Percentiles rank a stretch among this genome's conserved stretches.
Evolutionary conservation across 64 coral and sea anemone genomes (phyloP).

Genomic region (Dendrophyllia cribrosa): DNA sequence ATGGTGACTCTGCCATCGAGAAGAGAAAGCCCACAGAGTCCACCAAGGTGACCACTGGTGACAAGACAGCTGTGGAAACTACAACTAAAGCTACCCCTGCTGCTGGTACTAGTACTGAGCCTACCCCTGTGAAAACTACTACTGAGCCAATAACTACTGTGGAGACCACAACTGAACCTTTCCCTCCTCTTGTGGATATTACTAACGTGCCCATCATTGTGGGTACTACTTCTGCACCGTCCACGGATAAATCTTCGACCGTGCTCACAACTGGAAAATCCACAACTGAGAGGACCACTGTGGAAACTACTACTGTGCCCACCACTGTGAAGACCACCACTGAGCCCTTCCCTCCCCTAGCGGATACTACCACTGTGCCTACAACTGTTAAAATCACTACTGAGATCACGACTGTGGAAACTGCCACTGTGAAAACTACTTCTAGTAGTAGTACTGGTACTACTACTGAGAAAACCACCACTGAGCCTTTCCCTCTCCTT

Average conservation of each 20-base stretch:
- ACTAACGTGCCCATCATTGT: not conserved
- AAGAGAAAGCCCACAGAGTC: too few species aligned
- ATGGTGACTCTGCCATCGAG: too few species aligned
- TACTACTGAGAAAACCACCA: not conserved
- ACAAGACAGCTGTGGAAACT: not conserved
- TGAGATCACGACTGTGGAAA: not conserved
- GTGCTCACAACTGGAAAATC: not conserved
- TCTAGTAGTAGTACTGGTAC: not conserved
- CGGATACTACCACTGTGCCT: not conserved
- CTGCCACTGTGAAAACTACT: not conserved
- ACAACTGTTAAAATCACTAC: not conserved
- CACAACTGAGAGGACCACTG: not conserved
- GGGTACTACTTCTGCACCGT: not conserved
- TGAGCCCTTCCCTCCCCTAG: not conserved
- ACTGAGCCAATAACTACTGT: not conserved
- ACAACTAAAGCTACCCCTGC: not conserved
- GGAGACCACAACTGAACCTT: not conserved
- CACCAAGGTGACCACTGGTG: too few species aligned
- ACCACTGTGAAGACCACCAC: not conserved
- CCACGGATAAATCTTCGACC: not conserved
- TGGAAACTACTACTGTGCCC: not conserved
- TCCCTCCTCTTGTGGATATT: not conserved
- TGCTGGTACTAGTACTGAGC: not conserved
- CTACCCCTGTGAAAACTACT: not conserved
- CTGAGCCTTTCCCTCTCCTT: not conserved